Conservation (phyloP, 2,113 vertebrate genomes). For the Psettodes erumei region DNA sequence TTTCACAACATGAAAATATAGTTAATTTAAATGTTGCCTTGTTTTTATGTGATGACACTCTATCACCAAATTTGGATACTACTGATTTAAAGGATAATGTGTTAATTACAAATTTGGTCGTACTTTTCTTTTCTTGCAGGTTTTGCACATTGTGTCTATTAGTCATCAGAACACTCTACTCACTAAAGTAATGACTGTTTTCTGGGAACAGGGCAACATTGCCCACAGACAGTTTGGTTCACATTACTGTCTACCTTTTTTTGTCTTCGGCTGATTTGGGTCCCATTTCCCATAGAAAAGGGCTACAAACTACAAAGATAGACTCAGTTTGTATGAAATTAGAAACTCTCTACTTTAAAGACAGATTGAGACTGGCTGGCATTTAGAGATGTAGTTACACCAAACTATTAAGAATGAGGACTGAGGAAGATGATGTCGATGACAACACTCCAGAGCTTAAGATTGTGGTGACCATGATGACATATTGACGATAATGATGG, state of each 20-base stretch:
- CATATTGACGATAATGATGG: conserved; percentile 30
- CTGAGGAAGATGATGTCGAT: background rate
- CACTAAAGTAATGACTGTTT: background rate
- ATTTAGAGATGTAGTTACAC: background rate
- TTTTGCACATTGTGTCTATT: background rate
- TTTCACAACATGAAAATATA: background rate
- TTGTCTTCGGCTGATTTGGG: too few relatives aligned
- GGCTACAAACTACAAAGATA: background rate
- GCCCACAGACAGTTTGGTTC: background rate
- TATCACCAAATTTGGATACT: background rate
- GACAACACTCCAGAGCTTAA: conserved; percentile 19
- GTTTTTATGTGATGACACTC: background rate
- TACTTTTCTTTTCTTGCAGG: background rate
- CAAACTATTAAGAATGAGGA: background rate
- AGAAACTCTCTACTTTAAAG: background rate
- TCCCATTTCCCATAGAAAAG: background rate
- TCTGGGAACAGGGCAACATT: background rate
- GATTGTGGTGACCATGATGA: conserved; percentile 19
- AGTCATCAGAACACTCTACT: background rate
- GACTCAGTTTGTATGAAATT: background rate
- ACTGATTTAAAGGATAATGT: background rate
- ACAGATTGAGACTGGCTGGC: background rate
- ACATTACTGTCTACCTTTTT: too few relatives aligned
- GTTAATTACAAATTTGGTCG: background rate
- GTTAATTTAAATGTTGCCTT: background rate